Conservation (phyloP, 37 sponge, comb jelly and placozoan genomes). For the Lycopodina hypogea region DNA sequence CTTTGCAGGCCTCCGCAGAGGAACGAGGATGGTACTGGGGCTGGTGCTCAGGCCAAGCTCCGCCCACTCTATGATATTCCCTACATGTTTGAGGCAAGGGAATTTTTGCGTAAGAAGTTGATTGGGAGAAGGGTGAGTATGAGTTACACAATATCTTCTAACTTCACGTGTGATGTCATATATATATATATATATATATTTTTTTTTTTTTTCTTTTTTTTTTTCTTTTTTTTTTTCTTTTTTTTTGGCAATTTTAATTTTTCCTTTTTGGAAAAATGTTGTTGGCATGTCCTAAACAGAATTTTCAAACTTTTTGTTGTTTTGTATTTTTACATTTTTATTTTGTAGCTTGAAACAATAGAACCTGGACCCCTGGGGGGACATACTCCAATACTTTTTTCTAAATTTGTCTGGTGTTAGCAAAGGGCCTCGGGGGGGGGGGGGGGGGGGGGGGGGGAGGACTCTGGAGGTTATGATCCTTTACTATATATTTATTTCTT, state of each 20-base stretch:
- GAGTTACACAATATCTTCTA: too few relatives aligned
- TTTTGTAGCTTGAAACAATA: neutral
- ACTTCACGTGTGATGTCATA: neutral
- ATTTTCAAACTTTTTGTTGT: neutral
- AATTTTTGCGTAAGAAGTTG: conserved; percentile 93
- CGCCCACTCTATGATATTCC: conserved; percentile 94
- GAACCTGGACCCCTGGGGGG: too few relatives aligned
- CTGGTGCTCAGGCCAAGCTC: neutral
- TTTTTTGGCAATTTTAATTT: neutral
- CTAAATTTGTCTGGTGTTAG: too few relatives aligned
- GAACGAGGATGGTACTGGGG: neutral
- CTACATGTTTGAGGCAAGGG: conserved; percentile 98
- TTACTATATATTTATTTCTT: too few relatives aligned
- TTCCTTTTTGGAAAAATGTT: too few relatives aligned
- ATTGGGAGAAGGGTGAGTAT: conserved; percentile 84
- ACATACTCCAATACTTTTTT: too few relatives aligned
- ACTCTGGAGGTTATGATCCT: too few relatives aligned
- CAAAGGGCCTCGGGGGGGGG: too few relatives aligned
- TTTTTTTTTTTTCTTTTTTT: neutral
- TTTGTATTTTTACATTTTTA: neutral
- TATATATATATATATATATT: too few relatives aligned
- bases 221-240: neutral
- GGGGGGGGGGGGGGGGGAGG: too few relatives aligned
- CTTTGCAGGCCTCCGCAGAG: neutral
- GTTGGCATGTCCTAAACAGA: too few relatives aligned